These are phyloP conservation scores for Eurytoma adleriae DNA, from an alignment of 2,888 invertebrate species.

Conservation along the genomic window DNA sequence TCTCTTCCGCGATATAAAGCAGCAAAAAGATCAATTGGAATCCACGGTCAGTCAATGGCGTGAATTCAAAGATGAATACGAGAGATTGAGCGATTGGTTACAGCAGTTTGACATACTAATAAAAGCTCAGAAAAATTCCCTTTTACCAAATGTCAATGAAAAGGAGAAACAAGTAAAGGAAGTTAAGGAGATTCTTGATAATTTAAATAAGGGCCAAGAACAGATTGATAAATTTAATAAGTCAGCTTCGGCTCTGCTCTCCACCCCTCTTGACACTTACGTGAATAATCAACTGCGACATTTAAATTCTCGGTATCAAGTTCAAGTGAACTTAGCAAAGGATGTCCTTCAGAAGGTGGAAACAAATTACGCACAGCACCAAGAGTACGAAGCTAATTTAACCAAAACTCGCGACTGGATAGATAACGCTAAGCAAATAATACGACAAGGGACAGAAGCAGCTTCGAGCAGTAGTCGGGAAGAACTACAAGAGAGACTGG, in stretches of 20 bases:
- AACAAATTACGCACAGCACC: slow-evolving; percentile 91
- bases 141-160: slow-evolving; percentile 87
- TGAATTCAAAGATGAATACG: slow-evolving; percentile 95
- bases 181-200: slow-evolving; percentile 86
- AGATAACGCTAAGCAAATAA: slow-evolving; percentile 88
- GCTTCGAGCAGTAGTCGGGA: slow-evolving; percentile 88
- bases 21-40: slow-evolving; percentile 90
- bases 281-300: slow-evolving; percentile 92
- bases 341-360: slow-evolving; percentile 94
- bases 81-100: slow-evolving; percentile 93
- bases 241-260: slow-evolving; percentile 85
- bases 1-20: slow-evolving; percentile 90
- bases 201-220: slow-evolving; percentile 86
- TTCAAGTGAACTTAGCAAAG: slow-evolving; percentile 90
- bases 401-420: slow-evolving; percentile 90
- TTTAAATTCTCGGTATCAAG: slow-evolving; percentile 92
- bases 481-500: slow-evolving; percentile 87
- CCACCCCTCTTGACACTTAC: slow-evolving; percentile 91
- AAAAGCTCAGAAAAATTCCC: slow-evolving; percentile 91
- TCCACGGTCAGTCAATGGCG: slow-evolving; percentile 90
- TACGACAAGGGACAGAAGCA: slow-evolving; percentile 88
- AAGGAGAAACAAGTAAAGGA: slow-evolving; percentile 91
- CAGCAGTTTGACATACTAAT: slow-evolving; percentile 94
- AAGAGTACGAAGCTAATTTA: slow-evolving; percentile 87
- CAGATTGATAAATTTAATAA: slow-evolving; percentile 91